These are phyloP conservation scores for Chymomyza fuscimana DNA, from an alignment of 2,888 invertebrate genomes.

Conservation along the genomic window DNA sequence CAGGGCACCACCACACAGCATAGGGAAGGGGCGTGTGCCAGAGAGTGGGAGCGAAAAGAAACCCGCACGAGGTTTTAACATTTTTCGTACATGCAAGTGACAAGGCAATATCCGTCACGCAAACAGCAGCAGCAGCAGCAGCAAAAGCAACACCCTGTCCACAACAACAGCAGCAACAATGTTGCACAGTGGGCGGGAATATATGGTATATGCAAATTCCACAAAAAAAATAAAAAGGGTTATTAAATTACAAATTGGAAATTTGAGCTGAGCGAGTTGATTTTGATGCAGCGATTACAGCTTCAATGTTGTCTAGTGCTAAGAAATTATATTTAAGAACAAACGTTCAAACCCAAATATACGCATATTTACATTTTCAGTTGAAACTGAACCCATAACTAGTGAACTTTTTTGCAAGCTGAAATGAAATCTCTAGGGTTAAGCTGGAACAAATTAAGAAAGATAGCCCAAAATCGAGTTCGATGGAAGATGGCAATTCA, in stretches of 20 bases:
- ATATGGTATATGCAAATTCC: slow-evolving; percentile 11
- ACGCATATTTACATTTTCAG: too few species aligned
- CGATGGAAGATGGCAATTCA: too few species aligned
- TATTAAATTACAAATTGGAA: not conserved
- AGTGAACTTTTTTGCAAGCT: too few species aligned
- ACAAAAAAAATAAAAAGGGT: not conserved
- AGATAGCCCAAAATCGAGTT: too few species aligned
- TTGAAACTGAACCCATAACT: too few species aligned
- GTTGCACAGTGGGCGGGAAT: slow-evolving; percentile 40
- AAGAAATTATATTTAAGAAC: too few species aligned
- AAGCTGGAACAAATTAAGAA: too few species aligned
- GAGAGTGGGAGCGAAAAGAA: slow-evolving; percentile 22
- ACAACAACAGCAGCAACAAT: slow-evolving; percentile 27
- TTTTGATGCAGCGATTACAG: too few species aligned
- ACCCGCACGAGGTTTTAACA: slow-evolving; percentile 51
- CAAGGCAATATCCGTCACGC: slow-evolving; percentile 74
- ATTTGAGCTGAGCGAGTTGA: too few species aligned
- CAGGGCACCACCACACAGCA: not conserved
- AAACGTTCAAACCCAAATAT: too few species aligned
- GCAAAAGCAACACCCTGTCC: slow-evolving; percentile 22
- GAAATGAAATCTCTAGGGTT: too few species aligned
- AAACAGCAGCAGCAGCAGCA: slow-evolving; percentile 39
- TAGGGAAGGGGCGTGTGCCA: not conserved
- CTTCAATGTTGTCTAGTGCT: too few species aligned
- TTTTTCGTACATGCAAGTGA: slow-evolving; percentile 72